phyloP scores from a whole-genome alignment of 2,797 vertebrate genomes.

The Molossus molossus region DNA sequence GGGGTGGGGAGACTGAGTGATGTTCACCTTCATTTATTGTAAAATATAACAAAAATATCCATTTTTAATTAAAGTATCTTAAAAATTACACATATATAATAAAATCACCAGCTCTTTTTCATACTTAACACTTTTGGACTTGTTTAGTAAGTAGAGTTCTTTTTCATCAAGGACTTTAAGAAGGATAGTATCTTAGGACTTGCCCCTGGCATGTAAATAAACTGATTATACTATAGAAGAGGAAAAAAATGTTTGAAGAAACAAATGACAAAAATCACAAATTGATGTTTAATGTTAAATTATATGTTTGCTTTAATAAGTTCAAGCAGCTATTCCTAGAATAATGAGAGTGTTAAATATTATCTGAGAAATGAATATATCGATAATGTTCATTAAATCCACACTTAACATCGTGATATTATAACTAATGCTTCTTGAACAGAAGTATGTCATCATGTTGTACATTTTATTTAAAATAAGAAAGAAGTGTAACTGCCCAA shows the following conservation, averaged over 20 bases:
- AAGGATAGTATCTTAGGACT: constrained; percentile 12
- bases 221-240: neutral
- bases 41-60: neutral
- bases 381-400: neutral
- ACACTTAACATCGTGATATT: neutral
- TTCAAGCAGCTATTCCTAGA: neutral
- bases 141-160: neutral
- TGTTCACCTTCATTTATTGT: neutral
- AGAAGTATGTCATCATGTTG: neutral
- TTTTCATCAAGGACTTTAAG: neutral
- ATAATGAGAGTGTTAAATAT: constrained; percentile 52
- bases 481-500: neutral
- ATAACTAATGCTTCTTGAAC: neutral
- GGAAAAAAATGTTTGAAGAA: constrained; percentile 7
- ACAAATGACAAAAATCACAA: neutral
- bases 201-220: neutral
- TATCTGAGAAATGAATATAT: constrained; percentile 38
- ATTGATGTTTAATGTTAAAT: neutral
- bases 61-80: neutral
- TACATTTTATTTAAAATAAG: constrained; percentile 37
- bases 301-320: constrained; percentile 15
- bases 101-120: neutral
- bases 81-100: neutral
- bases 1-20: too few relatives aligned
- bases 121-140: neutral